Conservation (phyloP, 1,140 invertebrate genomes). For the Drosophila kurseongensis region DNA sequence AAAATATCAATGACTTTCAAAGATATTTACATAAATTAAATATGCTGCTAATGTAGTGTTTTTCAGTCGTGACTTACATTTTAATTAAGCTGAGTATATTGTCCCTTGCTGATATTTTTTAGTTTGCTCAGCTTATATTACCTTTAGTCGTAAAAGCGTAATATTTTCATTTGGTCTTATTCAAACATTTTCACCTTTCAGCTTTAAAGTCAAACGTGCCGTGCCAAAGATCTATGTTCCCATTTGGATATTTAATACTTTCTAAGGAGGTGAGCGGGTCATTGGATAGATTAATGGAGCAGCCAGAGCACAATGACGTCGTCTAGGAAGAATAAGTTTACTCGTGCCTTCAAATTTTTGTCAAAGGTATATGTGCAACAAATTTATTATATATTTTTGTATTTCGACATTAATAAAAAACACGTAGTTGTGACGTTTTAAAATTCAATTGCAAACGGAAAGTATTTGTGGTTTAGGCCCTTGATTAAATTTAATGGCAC, state of each 20-base stretch:
- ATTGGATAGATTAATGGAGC: constrained; percentile 1
- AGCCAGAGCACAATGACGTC: constrained; percentile 20
- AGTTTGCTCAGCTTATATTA: background rate
- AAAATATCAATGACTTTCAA: too few relatives aligned
- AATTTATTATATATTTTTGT: constrained; percentile 16
- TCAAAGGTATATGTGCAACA: constrained; percentile 6
- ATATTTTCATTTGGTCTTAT: constrained; percentile 5
- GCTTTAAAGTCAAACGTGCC: constrained; percentile 20
- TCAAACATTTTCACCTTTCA: constrained; percentile 24
- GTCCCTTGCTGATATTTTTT: background rate
- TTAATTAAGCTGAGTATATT: background rate
- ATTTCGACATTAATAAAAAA: constrained; percentile 3
- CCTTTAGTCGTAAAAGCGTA: constrained; percentile 9
- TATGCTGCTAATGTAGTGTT: background rate
- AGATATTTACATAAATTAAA: too few relatives aligned
- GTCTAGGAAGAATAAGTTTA: background rate
- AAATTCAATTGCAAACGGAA: constrained; percentile 87
- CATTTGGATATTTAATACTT: constrained; percentile 7
- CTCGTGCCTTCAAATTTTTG: constrained; percentile 2
- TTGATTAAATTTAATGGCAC: constrained; percentile 84
- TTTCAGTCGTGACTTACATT: background rate
- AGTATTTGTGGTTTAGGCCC: constrained; percentile 86
- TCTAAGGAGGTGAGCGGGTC: background rate
- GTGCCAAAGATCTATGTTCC: constrained; percentile 25
- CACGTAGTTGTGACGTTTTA: constrained; percentile 56